Base-by-base conservation (phyloP, 2,113 vertebrate genomes). In the Azemiops feae region DNA sequence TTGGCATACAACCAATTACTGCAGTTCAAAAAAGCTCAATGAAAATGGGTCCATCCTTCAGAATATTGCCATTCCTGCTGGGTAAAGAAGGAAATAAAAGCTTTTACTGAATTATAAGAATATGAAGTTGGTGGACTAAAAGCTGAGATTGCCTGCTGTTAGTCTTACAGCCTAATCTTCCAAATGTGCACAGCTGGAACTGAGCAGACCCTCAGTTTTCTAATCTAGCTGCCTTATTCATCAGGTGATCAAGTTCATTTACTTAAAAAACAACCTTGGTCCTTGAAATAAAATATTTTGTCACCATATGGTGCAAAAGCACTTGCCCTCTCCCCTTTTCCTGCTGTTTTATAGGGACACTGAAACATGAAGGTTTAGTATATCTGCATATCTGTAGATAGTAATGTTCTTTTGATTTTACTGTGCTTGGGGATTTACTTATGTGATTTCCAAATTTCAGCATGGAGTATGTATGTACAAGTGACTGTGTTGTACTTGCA, bases 201-300 rank as follows among this genome's bases (percentile, higher is more conserved):
- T 88, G 45, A 85, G 43, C 20, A 87, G 50, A 88, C 45, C 22
- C n/a, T 85, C 27, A n/a, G n/a, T 23, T 87, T 94, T 89, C 85
- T 69, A 87, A 22, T 10, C 20, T 55, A 87, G 55, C 74, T 89
- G 95, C 85, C 47, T 94, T 95, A 89, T 94, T 95, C 93, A 95
- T 90, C 89, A 92, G 94, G 95, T 94, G 90, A 89, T 92, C 86
- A 60, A 43, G 86, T 87, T 94, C 50, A 94, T 94, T 95, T 81
- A 93, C 60, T n/a, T n/a, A n/a, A n/a, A n/a, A n/a, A n/a, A n/a
- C n/a, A n/a, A n/a, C n/a, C n/a, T n/a, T n/a, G n/a, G n/a, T n/a
- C 95, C 4, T 0, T 34, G 88, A 16, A 91, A 85, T 93, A 95
- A 85, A 50, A 8, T 81, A 60, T 30, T 89, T 27, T 22, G 30